Evolutionary conservation across 2,113 vertebrate species (phyloP), one percentile per base, ranked within the genome.

Genomic region (Chloroceryle aenea): DNA sequence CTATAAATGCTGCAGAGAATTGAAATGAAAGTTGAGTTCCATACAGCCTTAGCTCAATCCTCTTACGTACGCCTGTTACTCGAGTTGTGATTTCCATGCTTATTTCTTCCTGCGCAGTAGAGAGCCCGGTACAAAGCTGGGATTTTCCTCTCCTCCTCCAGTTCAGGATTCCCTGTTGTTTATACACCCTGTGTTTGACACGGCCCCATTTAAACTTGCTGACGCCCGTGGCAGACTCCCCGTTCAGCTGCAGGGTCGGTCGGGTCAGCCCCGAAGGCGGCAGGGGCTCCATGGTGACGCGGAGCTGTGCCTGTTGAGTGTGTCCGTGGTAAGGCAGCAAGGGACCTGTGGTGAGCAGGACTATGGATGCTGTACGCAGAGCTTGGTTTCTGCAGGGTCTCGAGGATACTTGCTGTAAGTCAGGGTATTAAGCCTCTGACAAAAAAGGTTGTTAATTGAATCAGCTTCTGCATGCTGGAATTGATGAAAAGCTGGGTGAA

Each of bases 291-390:
- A 40, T 7, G 2, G 67, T 4, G 71, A 0, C 0, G 13, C 1
- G 7, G 45, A 12, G 11, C n/a, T 0, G 0, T 20, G 77, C 56
- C 29, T 56, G 3, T 4, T 17, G 36, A 42, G 20, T 30, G 0
- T 23, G 48, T 3, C 55, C 45, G 0, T 6, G 25, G 43, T 4
- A 47, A 29, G 48, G 40, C 38, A 21, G 1, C 6, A 6, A 72
- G 50, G 50, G 69, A 8, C 29, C 42, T n/a, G 1, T 55, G 4
- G 11, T 0, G 10, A 32, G 22, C 3, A 5, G 14, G 40, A 2
- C 15, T 4, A 1, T 0, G 69, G 63, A 1, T 14, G 3, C 55
- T 14, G 0, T 2, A 5, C 45, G 8, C 18, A 15, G 43, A 12
- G 4, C 12, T 4, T 3, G 14, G 2, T 6, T 26, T 8, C 61